Evolutionary conservation across 2,797 vertebrate species (phyloP).

Genomic region (Heliangelus exortis): DNA sequence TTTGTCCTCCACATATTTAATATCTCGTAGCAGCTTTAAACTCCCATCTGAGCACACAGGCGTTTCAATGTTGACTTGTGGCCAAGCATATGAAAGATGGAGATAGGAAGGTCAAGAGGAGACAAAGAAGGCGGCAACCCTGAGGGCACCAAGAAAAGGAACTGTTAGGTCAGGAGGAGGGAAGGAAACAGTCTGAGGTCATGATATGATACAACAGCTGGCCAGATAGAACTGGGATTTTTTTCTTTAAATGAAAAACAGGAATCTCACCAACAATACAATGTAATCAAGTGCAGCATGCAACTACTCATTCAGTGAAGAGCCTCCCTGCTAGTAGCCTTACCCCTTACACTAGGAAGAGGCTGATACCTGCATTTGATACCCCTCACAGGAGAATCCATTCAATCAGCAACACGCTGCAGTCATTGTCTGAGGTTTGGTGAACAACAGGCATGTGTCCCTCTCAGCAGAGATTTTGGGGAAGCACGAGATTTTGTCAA

Average conservation of each 20-base stretch:
- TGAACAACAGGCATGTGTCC: not conserved
- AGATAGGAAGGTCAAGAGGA: constrained; percentile 39
- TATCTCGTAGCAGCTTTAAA: constrained; percentile 12
- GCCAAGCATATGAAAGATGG: constrained; percentile 21
- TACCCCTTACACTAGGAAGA: not conserved
- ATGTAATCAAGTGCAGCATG: not conserved
- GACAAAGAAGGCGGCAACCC: not conserved
- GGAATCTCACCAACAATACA: not conserved
- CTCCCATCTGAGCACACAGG: constrained; percentile 3
- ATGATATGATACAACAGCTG: constrained; percentile 20
- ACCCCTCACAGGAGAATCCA: not conserved
- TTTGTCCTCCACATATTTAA: not conserved
- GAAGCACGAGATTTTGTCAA: constrained; percentile 19
- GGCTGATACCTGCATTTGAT: not conserved
- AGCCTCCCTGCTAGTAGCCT: not conserved
- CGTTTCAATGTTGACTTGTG: not conserved
- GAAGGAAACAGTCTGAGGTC: constrained; percentile 20
- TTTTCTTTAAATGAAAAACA: not conserved
- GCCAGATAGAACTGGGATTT: not conserved
- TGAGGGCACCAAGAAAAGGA: not conserved
- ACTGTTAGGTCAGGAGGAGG: not conserved
- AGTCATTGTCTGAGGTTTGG: not conserved
- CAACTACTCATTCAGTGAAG: not conserved
- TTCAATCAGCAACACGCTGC: not conserved
- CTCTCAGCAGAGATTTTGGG: not conserved